Percentiles rank a stretch among this genome's conserved stretches.
These are phyloP conservation scores for Lota lota DNA, from an alignment of 2,113 vertebrate species.

Conservation along the genomic window DNA sequence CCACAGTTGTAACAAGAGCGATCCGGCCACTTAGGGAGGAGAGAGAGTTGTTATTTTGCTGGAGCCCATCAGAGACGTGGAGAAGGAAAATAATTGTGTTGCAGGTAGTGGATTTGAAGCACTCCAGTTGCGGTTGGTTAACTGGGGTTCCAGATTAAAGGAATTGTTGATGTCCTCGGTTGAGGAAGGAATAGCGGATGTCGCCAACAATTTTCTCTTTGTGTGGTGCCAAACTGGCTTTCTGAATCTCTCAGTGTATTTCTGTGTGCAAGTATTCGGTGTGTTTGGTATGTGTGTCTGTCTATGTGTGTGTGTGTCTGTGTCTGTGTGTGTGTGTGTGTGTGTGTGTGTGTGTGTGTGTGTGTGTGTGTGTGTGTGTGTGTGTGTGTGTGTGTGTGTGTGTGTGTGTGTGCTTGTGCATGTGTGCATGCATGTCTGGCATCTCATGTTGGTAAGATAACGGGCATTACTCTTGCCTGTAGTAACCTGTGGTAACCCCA, in stretches of 20 bases:
- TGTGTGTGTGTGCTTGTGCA: constrained; percentile 1
- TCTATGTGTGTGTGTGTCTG: not conserved
- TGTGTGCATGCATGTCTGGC: constrained; percentile 5
- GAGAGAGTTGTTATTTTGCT: no score
- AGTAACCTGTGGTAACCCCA: no score
- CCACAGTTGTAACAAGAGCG: not conserved
- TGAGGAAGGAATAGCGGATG: constrained; percentile 33
- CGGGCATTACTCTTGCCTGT: not conserved
- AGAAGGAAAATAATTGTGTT: no score
- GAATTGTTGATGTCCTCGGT: constrained; percentile 59
- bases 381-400: constrained; percentile 24
- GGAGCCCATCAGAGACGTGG: no score
- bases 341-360: constrained; percentile 8
- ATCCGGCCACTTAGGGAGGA: not conserved
- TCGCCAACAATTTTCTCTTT: constrained; percentile 19
- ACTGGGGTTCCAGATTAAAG: constrained; percentile 40
- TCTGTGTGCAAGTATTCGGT: constrained; percentile 17
- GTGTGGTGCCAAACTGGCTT: no score
- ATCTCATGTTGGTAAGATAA: not conserved
- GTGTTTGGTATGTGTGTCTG: constrained; percentile 48
- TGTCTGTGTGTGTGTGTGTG: constrained; percentile 9
- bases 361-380: constrained; percentile 18
- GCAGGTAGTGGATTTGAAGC: no score
- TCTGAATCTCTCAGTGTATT: not conserved
- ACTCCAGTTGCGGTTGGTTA: no score